Evolutionary conservation across 1,140 invertebrate genomes (phyloP), one percentile per base, ranked within the genome.

Genomic region (Philopotamus ludificatus): DNA sequence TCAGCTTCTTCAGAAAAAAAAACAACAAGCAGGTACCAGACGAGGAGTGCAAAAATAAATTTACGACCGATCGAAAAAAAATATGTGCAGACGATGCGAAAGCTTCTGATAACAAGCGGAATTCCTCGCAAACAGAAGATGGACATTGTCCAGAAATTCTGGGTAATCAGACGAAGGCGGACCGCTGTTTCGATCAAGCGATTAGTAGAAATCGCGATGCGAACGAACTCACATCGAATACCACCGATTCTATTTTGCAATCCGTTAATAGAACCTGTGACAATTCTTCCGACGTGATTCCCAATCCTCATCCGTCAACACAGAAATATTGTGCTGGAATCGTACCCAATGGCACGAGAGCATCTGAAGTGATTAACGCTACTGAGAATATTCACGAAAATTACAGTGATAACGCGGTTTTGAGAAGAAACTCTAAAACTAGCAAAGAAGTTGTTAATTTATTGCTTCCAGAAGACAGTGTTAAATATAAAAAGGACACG

Each of bases 391-490:
- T 34, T 7, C 4, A 34, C 1, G 51, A 55, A 34, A 28, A 55
- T 34, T 3, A 10, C 8, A 34, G 12, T 7, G 54, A 57, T 12
- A 16, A 53, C n/a, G 18, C 7, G 1, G 22, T 1, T n/a, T 10
- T 28, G 10, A 60, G 57, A 60, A 60, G 57, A 26, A 39, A 60
- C 18, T 50, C 60, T 9, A 62, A 53, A 22, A 53, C 63, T 2
- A 63, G 45, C 22, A 69, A 69, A 44, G 67, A 69, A 65, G 53
- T 69, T 16, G 45, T 69, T 9, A 69, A 69, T 50, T 49, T 69
- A 9, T 34, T 69, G 7, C 21, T 65, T n/a, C 67, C 67, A 1
- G 63, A 60, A 47, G 57, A 69, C 20, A 57, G 58, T 25, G 54
- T 69, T 10, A 63, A 34, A 10, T 65, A 65, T 26, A 69, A 69